Conservation (phyloP, 2,797 vertebrate species). For the Spondyliosoma cantharus region DNA sequence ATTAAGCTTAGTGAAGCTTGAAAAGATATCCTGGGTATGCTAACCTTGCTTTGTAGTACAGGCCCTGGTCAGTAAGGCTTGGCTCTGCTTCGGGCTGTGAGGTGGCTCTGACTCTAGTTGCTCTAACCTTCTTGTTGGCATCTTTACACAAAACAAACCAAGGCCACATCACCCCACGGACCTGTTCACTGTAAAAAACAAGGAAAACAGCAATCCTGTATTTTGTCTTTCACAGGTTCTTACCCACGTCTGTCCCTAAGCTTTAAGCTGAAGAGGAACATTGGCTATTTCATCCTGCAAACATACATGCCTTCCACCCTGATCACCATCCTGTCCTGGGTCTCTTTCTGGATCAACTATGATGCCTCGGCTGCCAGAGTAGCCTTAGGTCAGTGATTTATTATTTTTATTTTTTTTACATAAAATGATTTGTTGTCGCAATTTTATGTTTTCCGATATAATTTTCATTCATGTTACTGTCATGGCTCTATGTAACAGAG, state of each 20-base stretch:
- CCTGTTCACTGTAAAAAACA: no score
- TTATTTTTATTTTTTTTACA: conserved; percentile 21
- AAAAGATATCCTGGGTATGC: no score
- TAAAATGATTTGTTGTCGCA: neutral
- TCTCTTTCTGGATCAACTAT: conserved; percentile 97
- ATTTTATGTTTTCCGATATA: conserved; percentile 3
- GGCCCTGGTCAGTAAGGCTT: no score
- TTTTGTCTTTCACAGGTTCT: conserved; percentile 83
- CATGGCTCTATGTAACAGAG: no score
- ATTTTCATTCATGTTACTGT: no score
- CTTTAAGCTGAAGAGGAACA: conserved; percentile 95
- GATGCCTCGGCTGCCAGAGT: conserved; percentile 96
- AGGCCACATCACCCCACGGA: neutral
- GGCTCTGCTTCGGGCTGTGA: neutral
- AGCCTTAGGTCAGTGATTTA: conserved; percentile 88
- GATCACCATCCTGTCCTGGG: conserved; percentile 96
- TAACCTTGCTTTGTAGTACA: no score
- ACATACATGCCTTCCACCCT: conserved; percentile 96
- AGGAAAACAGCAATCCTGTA: neutral
- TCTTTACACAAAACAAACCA: neutral
- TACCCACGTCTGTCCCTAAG: conserved; percentile 94
- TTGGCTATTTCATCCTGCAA: conserved; percentile 96
- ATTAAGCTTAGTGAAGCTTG: no score
- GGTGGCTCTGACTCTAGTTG: neutral
- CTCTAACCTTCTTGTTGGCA: neutral